Conservation (phyloP, 1,140 invertebrate species). For the Drosophila santomea region DNA sequence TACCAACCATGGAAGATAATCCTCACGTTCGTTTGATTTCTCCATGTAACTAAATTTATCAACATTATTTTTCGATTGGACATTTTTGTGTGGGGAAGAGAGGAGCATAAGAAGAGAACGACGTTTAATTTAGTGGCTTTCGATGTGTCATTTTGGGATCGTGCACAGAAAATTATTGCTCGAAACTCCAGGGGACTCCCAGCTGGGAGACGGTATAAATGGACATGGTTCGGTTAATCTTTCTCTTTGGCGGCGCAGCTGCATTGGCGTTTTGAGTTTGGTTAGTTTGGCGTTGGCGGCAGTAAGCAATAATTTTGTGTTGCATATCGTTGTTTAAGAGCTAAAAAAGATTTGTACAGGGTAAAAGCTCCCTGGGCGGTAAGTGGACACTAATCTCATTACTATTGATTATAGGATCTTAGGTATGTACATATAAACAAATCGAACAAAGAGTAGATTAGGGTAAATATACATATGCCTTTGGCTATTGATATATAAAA, state of each 20-base stretch:
- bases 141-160: slow-evolving; percentile 3
- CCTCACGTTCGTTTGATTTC: slow-evolving; percentile 88
- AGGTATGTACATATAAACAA: not conserved
- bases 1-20: slow-evolving; percentile 91
- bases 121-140: slow-evolving; percentile 50
- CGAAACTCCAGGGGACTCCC: slow-evolving; percentile 22
- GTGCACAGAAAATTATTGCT: slow-evolving; percentile 79
- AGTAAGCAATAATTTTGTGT: slow-evolving; percentile 81
- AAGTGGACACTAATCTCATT: not conserved
- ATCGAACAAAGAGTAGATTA: no score
- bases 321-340: slow-evolving; percentile 36
- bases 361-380: slow-evolving; percentile 25
- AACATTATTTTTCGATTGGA: slow-evolving; percentile 24
- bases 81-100: slow-evolving; percentile 52
- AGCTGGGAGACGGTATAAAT: slow-evolving; percentile 18
- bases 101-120: slow-evolving; percentile 69
- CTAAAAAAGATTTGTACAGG: slow-evolving; percentile 35
- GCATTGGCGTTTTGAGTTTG: slow-evolving; percentile 28
- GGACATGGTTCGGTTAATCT: slow-evolving; percentile 12
- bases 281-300: slow-evolving; percentile 45
- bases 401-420: not conserved
- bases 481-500: no score
- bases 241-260: slow-evolving; percentile 25
- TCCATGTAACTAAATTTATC: slow-evolving; percentile 88
- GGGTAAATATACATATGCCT: no score